These are phyloP conservation scores for Augiades crinisus DNA, from an alignment of 2,888 invertebrate species.

Conservation along the genomic window DNA sequence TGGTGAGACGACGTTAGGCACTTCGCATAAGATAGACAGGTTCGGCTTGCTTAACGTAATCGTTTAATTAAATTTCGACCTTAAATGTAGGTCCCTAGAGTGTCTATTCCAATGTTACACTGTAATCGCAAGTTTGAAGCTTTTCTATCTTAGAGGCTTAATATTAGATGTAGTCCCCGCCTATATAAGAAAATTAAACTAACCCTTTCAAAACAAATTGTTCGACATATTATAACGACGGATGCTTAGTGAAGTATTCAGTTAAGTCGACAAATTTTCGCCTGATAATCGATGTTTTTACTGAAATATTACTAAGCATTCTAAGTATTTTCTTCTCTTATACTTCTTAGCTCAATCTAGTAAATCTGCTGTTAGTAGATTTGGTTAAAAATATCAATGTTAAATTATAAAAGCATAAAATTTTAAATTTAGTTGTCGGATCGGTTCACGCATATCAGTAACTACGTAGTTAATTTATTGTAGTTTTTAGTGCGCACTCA, in stretches of 20 bases:
- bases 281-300: too few relatives aligned
- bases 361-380: conserved; percentile 1
- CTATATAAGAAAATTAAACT: conserved; percentile 33
- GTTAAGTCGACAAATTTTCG: neutral
- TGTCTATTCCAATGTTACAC: conserved; percentile 14
- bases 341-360: conserved; percentile 22
- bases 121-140: conserved; percentile 49
- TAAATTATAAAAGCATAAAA: conserved; percentile 2
- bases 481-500: conserved; percentile 10
- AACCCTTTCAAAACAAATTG: conserved; percentile 11
- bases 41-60: conserved; percentile 46
- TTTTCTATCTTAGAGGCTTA: conserved; percentile 53
- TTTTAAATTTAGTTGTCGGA: conserved; percentile 6
- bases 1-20: conserved; percentile 79
- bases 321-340: conserved; percentile 10
- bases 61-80: conserved; percentile 17
- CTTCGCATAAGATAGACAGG: conserved; percentile 52
- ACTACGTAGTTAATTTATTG: conserved; percentile 6
- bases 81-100: conserved; percentile 10
- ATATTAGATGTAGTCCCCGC: conserved; percentile 41
- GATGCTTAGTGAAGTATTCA: conserved; percentile 6
- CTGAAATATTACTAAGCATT: conserved; percentile 10
- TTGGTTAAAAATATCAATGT: neutral
- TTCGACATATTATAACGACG: neutral
- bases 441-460: conserved; percentile 29